These are phyloP conservation scores for Bufotes viridis DNA, from an alignment of 2,797 vertebrate species.

Conservation along the genomic window DNA sequence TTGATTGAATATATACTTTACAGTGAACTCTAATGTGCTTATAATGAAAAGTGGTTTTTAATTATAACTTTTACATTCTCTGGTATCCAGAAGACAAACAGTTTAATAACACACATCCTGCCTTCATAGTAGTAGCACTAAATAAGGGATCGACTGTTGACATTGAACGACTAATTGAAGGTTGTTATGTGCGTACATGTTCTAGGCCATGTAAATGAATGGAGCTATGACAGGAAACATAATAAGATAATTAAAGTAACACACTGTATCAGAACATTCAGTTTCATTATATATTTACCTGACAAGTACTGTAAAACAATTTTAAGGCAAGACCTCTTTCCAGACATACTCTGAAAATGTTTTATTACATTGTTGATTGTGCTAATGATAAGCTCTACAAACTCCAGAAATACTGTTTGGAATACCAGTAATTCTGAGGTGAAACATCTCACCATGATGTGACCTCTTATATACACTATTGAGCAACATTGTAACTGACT, in stretches of 20 bases:
- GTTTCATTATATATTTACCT: not conserved
- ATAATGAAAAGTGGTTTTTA: conserved; percentile 14
- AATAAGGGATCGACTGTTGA: conserved; percentile 9
- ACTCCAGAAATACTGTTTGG: too few relatives aligned
- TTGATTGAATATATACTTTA: not conserved
- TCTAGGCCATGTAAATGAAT: not conserved
- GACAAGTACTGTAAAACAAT: not conserved
- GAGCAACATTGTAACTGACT: too few relatives aligned
- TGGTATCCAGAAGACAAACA: not conserved
- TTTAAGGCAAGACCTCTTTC: not conserved
- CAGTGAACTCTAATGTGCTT: not conserved
- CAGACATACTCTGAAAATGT: not conserved
- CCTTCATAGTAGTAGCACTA: not conserved
- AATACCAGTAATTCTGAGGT: too few relatives aligned
- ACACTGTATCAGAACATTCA: not conserved
- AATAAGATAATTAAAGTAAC: conserved; percentile 17
- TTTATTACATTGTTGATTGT: not conserved
- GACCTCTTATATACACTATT: too few relatives aligned
- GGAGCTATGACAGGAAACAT: not conserved
- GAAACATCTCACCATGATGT: too few relatives aligned
- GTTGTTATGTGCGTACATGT: not conserved
- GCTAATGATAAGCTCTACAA: not conserved
- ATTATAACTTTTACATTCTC: conserved; percentile 2
- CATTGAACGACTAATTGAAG: conserved; percentile 7
- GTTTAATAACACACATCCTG: not conserved